phyloP scores from a whole-genome alignment of 2,888 invertebrate species.

The Hyalella azteca region DNA sequence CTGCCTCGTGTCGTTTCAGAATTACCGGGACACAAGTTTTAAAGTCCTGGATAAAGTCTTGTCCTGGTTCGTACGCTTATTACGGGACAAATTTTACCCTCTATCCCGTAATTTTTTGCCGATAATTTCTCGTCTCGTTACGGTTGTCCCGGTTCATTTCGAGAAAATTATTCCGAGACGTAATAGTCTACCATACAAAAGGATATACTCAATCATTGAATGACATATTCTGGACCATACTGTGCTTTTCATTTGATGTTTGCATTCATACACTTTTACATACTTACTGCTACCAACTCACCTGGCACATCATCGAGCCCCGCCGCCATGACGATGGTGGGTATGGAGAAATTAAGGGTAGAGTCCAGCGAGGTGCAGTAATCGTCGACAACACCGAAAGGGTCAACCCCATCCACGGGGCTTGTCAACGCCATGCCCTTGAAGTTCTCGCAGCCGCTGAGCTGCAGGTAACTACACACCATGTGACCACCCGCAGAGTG shows the following conservation, averaged over 20 bases:
- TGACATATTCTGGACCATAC: not conserved
- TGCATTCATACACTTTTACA: not conserved
- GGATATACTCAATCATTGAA: not conserved
- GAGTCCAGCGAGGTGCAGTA: conserved; percentile 59
- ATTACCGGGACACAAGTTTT: no score
- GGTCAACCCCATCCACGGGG: conserved; percentile 59
- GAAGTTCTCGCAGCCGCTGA: conserved; percentile 57
- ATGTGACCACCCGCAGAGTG: conserved; percentile 58
- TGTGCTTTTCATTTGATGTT: not conserved
- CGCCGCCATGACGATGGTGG: conserved; percentile 58
- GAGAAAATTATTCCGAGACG: not conserved
- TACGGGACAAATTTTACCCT: no score
- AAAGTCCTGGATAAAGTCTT: no score
- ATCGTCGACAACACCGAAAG: conserved; percentile 54
- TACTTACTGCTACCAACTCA: conserved; percentile 9
- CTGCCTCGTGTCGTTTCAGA: no score
- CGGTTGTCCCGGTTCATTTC: not conserved
- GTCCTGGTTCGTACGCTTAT: no score
- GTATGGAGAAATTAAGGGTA: conserved; percentile 58
- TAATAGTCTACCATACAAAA: not conserved
- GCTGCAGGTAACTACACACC: conserved; percentile 45
- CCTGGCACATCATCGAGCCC: conserved; percentile 59
- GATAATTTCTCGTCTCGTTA: not conserved
- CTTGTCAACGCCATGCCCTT: conserved; percentile 58
- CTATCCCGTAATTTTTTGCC: not conserved